Evolutionary conservation across 2,113 vertebrate genomes (phyloP).

Genomic region (Nothocercus julius): DNA sequence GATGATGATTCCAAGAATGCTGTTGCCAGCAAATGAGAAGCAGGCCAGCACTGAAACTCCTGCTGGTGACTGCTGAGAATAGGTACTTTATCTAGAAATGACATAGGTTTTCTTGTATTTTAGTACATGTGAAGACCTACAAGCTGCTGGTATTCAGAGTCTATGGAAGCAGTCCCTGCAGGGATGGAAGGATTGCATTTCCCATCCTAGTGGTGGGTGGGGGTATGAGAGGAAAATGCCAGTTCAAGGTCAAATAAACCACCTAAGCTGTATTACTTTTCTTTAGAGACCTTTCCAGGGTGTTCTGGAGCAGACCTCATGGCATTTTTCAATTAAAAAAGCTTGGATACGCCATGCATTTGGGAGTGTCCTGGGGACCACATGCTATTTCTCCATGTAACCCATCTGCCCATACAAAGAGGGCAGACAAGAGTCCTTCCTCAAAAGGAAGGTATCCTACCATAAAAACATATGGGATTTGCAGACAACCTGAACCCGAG

Average conservation of each 20-base stretch:
- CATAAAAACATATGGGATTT: not conserved
- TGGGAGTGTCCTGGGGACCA: not conserved
- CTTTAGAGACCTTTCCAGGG: not conserved
- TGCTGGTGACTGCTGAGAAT: not conserved
- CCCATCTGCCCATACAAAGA: not conserved
- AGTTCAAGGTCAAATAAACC: not conserved
- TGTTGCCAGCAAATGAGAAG: not conserved
- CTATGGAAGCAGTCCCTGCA: not conserved
- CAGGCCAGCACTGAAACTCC: not conserved
- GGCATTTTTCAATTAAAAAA: not conserved
- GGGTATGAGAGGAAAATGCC: not conserved
- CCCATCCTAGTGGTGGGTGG: fast-evolving
- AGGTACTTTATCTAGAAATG: not conserved
- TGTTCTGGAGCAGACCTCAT: not conserved
- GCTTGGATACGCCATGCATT: not conserved
- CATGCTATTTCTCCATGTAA: not conserved
- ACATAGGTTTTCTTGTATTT: not conserved
- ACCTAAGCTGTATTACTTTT: not conserved
- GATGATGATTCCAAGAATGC: not conserved
- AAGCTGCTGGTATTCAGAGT: not conserved
- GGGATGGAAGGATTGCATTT: not conserved
- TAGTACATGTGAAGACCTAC: not conserved
- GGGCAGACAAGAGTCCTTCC: not conserved
- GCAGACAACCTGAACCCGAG: not conserved
- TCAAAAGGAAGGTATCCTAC: not conserved